A percentile compares a stretch with the other conserved stretches of the same genome.
phyloP scores from a whole-genome alignment of 2,888 invertebrate species.

The Platerodrilus igneus region DNA sequence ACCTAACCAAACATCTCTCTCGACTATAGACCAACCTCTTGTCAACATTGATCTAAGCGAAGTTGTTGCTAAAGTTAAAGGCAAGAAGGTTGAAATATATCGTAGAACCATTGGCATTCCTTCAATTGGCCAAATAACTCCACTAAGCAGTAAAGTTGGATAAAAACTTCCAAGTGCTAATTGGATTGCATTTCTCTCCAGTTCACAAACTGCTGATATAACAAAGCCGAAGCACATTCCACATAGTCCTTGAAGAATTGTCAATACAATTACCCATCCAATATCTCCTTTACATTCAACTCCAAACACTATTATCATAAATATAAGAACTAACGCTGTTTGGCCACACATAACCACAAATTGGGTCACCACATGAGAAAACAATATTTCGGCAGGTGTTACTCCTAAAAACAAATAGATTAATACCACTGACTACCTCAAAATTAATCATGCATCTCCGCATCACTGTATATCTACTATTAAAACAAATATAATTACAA shows the following conservation, averaged over 20 bases:
- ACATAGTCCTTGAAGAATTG: conserved; percentile 85
- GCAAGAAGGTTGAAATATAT: conserved; percentile 78
- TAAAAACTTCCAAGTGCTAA: conserved; percentile 91
- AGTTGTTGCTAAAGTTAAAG: conserved; percentile 89
- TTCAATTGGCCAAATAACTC: conserved; percentile 95
- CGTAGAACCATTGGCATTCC: conserved; percentile 82
- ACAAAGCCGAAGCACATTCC: conserved; percentile 97
- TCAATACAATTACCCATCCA: conserved; percentile 76
- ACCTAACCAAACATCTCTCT: conserved; percentile 82
- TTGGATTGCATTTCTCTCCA: conserved; percentile 91
- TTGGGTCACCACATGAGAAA: conserved; percentile 91
- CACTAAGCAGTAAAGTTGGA: conserved; percentile 85
- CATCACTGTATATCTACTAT: neutral
- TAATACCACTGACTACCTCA: conserved; percentile 1
- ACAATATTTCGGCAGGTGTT: conserved; percentile 83
- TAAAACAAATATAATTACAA: neutral
- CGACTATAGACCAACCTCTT: conserved; percentile 78
- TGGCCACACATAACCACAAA: conserved; percentile 94
- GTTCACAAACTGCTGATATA: conserved; percentile 86
- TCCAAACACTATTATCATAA: conserved; percentile 86
- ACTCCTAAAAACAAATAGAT: conserved; percentile 68
- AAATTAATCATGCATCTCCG: neutral
- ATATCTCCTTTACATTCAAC: conserved; percentile 88
- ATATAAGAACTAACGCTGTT: conserved; percentile 82
- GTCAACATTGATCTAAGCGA: conserved; percentile 82